A percentile compares a stretch with the other conserved stretches of the same genome.
phyloP scores from a whole-genome alignment of 1,140 invertebrate species.

The Ganaspis sp. region DNA sequence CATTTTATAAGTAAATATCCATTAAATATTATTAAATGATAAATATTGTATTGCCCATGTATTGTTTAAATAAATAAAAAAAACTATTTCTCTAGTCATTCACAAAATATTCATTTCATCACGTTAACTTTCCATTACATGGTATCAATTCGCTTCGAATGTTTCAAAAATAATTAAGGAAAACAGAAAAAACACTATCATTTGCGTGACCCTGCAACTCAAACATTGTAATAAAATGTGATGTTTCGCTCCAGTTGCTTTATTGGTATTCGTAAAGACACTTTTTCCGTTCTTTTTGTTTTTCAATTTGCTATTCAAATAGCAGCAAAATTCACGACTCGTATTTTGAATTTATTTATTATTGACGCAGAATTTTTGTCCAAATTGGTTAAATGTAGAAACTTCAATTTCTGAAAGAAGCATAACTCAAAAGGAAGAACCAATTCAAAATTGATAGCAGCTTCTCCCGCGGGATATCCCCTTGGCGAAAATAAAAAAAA shows the following conservation, averaged over 20 bases:
- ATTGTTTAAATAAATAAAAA: too few species aligned
- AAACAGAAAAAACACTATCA: background rate
- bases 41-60: too few species aligned
- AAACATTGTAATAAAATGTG: background rate
- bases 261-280: background rate
- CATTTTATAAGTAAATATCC: too few species aligned
- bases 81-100: background rate
- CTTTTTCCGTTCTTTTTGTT: background rate
- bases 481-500: constrained; percentile 24
- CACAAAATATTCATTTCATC: background rate
- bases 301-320: background rate
- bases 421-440: constrained; percentile 20
- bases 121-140: background rate
- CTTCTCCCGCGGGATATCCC: background rate
- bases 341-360: too few species aligned
- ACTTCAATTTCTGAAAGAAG: background rate
- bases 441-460: constrained; percentile 24
- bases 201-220: constrained; percentile 1
- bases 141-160: background rate
- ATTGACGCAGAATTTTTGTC: background rate
- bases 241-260: background rate
- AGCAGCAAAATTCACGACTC: too few species aligned
- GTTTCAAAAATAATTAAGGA: background rate
- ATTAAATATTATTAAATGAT: too few species aligned
- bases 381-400: background rate